Percentiles rank a stretch among this genome's conserved stretches.
Evolutionary conservation across 2,113 vertebrate species (phyloP).

Genomic region (Xerus inauris): DNA sequence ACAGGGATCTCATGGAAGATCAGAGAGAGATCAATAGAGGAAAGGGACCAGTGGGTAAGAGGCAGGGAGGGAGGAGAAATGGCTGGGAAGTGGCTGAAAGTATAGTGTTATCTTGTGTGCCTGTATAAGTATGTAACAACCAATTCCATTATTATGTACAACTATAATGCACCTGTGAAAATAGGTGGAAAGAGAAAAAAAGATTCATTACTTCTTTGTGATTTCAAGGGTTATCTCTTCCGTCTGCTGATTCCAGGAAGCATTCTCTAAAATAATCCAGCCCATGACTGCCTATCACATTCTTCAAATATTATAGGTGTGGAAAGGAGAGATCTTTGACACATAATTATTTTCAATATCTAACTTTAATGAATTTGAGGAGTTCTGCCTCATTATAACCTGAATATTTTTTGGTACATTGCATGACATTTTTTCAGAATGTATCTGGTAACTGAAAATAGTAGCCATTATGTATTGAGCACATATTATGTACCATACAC

Average conservation of each 20-base stretch:
- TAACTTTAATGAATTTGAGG: not conserved
- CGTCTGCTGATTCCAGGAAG: not conserved
- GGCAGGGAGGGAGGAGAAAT: too few relatives aligned
- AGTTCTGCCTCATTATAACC: not conserved
- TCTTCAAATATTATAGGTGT: not conserved
- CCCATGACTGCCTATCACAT: not conserved
- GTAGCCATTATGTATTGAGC: not conserved
- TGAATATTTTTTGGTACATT: not conserved
- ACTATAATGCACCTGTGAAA: too few relatives aligned
- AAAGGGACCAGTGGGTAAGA: too few relatives aligned
- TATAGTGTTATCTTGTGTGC: too few relatives aligned
- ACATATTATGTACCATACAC: not conserved
- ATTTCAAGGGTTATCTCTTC: not conserved
- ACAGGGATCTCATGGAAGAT: too few relatives aligned
- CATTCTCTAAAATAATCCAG: not conserved
- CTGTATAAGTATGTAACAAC: too few relatives aligned
- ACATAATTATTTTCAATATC: not conserved
- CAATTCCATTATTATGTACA: too few relatives aligned
- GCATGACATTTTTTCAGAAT: not conserved
- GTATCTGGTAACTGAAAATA: not conserved
- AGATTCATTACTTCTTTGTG: not conserved
- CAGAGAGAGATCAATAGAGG: too few relatives aligned
- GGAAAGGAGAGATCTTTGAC: not conserved
- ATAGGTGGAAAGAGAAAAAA: too few relatives aligned
- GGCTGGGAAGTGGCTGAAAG: too few relatives aligned